Percentiles rank a stretch among this genome's conserved stretches.
Conservation (phyloP, 1,140 invertebrate genomes). For the Pogonognathellus flavescens region DNA sequence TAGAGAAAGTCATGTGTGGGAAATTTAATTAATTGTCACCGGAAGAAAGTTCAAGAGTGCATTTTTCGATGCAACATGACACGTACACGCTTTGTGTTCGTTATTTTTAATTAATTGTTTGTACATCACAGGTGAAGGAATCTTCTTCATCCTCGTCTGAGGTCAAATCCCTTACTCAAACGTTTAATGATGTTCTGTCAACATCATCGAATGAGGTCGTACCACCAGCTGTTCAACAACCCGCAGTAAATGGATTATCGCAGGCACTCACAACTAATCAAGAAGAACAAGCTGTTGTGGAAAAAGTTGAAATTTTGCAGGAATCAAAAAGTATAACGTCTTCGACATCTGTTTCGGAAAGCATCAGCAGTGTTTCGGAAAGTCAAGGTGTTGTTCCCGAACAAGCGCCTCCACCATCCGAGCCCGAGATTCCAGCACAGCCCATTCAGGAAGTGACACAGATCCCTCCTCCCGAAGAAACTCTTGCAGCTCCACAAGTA, state of each 20-base stretch:
- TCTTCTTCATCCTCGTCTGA: slow-evolving; percentile 54
- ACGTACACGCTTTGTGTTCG: too few species aligned
- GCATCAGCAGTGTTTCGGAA: slow-evolving; percentile 8
- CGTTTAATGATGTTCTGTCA: slow-evolving; percentile 65
- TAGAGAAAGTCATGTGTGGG: too few species aligned
- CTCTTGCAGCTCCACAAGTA: slow-evolving; percentile 3
- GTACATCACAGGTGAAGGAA: slow-evolving; percentile 59
- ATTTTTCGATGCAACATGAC: too few species aligned
- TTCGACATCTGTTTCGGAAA: slow-evolving; percentile 32
- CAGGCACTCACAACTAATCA: not conserved
- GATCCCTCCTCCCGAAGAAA: not conserved
- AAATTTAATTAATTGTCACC: not conserved
- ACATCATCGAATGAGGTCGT: slow-evolving; percentile 55
- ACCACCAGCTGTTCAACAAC: slow-evolving; percentile 33
- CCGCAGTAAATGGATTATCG: not conserved
- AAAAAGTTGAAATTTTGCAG: slow-evolving; percentile 66
- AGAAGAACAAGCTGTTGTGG: slow-evolving; percentile 8
- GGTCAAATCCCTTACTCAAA: slow-evolving; percentile 62
- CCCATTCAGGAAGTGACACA: slow-evolving; percentile 41
- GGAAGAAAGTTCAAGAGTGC: too few species aligned
- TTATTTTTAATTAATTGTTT: slow-evolving; percentile 47
- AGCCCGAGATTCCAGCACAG: not conserved
- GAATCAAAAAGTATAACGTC: slow-evolving; percentile 70
- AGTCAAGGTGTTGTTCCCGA: slow-evolving; percentile 20
- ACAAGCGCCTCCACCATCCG: not conserved